phyloP scores from a whole-genome alignment of 1,140 invertebrate species.

The Drosophila ficusphila region DNA sequence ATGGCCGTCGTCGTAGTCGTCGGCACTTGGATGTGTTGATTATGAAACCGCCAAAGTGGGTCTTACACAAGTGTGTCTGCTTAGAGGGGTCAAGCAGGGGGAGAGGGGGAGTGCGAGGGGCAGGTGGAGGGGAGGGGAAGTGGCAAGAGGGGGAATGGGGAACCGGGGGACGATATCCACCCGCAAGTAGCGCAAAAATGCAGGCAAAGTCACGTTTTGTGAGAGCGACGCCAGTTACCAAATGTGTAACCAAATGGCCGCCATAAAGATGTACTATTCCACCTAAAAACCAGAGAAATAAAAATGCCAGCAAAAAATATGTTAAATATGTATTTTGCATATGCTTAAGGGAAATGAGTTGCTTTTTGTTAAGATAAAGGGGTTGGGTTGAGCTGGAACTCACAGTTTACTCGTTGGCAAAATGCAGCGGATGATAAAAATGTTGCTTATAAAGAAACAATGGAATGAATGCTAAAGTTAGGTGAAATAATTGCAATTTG shows the following conservation, averaged over 20 bases:
- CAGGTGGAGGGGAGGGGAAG: background rate
- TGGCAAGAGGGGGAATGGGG: background rate
- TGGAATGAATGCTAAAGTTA: too few species aligned
- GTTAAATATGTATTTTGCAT: slow-evolving; percentile 52
- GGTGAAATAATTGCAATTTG: too few species aligned
- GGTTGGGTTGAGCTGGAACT: background rate
- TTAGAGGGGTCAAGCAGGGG: background rate
- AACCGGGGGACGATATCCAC: slow-evolving; percentile 6
- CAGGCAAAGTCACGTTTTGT: slow-evolving; percentile 74
- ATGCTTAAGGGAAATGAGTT: slow-evolving; percentile 49
- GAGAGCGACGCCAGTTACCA: slow-evolving; percentile 49
- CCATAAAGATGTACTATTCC: slow-evolving; percentile 56
- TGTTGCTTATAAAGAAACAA: background rate
- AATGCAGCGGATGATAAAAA: slow-evolving; percentile 12
- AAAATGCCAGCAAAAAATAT: slow-evolving; percentile 59
- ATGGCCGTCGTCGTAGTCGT: slow-evolving; percentile 46
- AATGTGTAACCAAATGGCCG: slow-evolving; percentile 63
- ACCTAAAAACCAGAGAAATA: slow-evolving; percentile 32
- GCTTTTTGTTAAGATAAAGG: slow-evolving; percentile 24
- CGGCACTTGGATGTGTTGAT: slow-evolving; percentile 49
- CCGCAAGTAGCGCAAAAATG: slow-evolving; percentile 61
- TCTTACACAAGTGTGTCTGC: slow-evolving; percentile 65
- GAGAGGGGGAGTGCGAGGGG: background rate
- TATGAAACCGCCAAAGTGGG: slow-evolving; percentile 61
- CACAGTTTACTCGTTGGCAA: background rate